These are phyloP conservation scores for Brachypteracias leptosomus DNA, from an alignment of 2,113 vertebrate species.

Conservation along the genomic window DNA sequence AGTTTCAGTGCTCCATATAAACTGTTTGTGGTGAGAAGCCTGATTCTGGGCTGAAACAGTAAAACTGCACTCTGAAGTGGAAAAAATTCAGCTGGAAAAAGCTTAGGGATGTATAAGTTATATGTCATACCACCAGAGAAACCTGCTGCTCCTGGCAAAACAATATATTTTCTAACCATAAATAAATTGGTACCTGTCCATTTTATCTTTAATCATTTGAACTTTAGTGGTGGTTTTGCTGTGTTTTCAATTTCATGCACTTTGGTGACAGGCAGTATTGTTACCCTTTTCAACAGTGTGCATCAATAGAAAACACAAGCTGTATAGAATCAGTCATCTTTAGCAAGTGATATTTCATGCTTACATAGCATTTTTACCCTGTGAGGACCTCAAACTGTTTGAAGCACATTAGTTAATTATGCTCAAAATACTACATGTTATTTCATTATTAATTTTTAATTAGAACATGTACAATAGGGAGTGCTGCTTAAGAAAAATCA, in stretches of 20 bases:
- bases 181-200: neutral
- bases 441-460: constrained; percentile 54
- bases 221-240: neutral
- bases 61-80: neutral
- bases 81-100: neutral
- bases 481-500: constrained; percentile 28
- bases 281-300: neutral
- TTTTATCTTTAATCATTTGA: neutral
- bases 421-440: neutral
- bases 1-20: neutral
- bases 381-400: neutral
- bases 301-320: neutral
- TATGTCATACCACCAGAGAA: neutral
- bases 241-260: neutral
- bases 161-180: neutral
- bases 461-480: constrained; percentile 27
- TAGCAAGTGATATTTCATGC: neutral
- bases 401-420: constrained; percentile 23
- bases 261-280: neutral
- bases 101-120: neutral
- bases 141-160: neutral
- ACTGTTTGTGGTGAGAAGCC: neutral
- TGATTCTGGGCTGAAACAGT: neutral
- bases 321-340: neutral
- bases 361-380: neutral